Evolutionary conservation across 64 coral and sea anemone genomes (phyloP), one percentile per base, ranked within the genome.

Genomic region (Actinia tenebrosa): DNA sequence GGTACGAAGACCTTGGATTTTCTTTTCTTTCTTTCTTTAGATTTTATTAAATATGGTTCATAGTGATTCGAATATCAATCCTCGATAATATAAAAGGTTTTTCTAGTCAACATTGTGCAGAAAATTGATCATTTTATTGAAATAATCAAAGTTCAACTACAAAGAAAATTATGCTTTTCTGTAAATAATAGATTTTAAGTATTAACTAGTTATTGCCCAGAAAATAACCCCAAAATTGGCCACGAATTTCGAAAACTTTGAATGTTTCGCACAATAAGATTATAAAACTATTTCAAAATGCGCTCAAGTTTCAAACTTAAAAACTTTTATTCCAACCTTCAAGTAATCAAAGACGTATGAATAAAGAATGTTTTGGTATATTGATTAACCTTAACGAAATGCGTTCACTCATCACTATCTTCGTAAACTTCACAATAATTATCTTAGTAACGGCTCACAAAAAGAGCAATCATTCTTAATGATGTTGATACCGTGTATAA

Each of bases 1-100:
- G 69, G 42, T 30, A 3, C 0, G 13, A 30, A 30, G 25, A 30
- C 13, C 7, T 75, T 42, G 69, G 69, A 10, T 30, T 75, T 26
- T 30, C 25, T 25, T 75, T 75, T 75, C 11, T 23, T 26, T 71
- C 23, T 7, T 7, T 26, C 7, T 14, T 25, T 75, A 42, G 10
- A 75, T 75, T 42, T 75, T 75, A 75, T 75, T 43, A 30, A 27
- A 75, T 75, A 75, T 27, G 22, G 11, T 66, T 13, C 56, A 58
- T 66, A 23, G 63, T 23, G 69, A 75, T 75, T 75, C 42, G 25
- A 75, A 75, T 75, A 75, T 75, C 69, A 75, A 75, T 75, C 23
- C 1, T 75, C 10, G 42, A 75, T 75, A 25, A 71, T 71, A 71
- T 75, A 10, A 75, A 42, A 75, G 25, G 23, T 10, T 27, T 11